Conservation (phyloP, 1,140 invertebrate species). For the Protaetia brevitarsis region DNA sequence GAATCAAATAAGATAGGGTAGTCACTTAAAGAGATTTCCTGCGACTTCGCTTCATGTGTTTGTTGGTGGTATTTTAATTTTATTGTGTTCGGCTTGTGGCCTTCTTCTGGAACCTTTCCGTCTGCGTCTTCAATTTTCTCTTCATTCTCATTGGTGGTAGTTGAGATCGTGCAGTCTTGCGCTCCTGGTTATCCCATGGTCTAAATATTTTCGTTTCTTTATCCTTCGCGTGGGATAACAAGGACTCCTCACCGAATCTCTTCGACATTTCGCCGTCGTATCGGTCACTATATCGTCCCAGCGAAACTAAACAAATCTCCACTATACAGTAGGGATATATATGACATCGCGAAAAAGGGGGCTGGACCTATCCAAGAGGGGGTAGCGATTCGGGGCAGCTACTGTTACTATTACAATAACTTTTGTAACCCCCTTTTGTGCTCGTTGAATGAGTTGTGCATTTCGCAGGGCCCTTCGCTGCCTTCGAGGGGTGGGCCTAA, state of each 20-base stretch:
- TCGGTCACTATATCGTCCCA: constrained; percentile 33
- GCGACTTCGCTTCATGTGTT: background rate
- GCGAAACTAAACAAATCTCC: constrained; percentile 43
- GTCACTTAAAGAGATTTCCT: background rate
- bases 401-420: constrained; percentile 41
- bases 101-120: background rate
- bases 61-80: background rate
- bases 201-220: constrained; percentile 39
- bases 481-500: constrained; percentile 38
- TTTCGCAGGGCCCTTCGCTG: constrained; percentile 36
- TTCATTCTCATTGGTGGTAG: constrained; percentile 49
- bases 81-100: background rate
- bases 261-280: background rate
- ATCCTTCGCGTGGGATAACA: background rate
- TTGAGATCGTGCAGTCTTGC: constrained; percentile 55
- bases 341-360: constrained; percentile 40
- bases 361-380: constrained; percentile 42
- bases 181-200: constrained; percentile 47
- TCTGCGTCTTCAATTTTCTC: background rate
- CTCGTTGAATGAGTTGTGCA: constrained; percentile 44
- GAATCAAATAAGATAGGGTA: background rate
- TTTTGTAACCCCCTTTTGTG: constrained; percentile 34
- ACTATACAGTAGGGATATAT: constrained; percentile 35
- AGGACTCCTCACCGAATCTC: background rate
- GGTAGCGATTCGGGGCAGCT: constrained; percentile 18